Conservation (phyloP, 2,888 invertebrate species). For the Stenoptilia bipunctidactyla region DNA sequence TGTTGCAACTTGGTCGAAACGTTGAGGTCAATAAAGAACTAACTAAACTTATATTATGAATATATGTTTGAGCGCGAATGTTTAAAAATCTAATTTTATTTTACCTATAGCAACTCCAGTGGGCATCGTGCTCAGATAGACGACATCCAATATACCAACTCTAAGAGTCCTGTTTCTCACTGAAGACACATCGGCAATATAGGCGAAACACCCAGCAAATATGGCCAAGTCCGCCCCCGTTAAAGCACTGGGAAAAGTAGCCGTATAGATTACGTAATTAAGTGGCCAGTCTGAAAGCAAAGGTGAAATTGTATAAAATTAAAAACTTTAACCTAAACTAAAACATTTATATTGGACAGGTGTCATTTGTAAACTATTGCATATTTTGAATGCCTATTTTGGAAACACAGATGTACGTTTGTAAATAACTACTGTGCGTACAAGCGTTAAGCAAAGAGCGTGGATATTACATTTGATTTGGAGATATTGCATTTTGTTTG, state of each 20-base stretch:
- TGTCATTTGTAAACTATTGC: background rate
- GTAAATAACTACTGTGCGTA: too few relatives aligned
- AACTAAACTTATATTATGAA: too few relatives aligned
- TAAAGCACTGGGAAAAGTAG: slow-evolving; percentile 80
- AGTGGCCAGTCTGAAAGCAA: slow-evolving; percentile 73
- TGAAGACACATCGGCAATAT: slow-evolving; percentile 83
- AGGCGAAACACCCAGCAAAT: slow-evolving; percentile 83
- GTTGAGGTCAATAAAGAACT: too few relatives aligned
- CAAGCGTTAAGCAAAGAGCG: too few relatives aligned
- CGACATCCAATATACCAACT: slow-evolving; percentile 85
- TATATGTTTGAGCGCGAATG: too few relatives aligned
- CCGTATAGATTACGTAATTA: slow-evolving; percentile 80
- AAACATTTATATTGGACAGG: background rate
- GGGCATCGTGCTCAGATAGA: slow-evolving; percentile 87
- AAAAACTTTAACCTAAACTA: background rate
- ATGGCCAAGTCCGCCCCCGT: slow-evolving; percentile 86
- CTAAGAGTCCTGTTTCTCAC: slow-evolving; percentile 79
- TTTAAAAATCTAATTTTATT: slow-evolving; percentile 14
- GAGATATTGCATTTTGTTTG: too few relatives aligned
- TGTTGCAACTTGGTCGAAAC: too few relatives aligned
- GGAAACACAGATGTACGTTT: too few relatives aligned
- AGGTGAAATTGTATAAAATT: background rate
- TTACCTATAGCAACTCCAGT: slow-evolving; percentile 82
- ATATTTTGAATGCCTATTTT: background rate
- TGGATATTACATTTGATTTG: too few relatives aligned